Evolutionary conservation across 2,113 vertebrate species (phyloP).

Genomic region (Dendropsophus ebraccatus): DNA sequence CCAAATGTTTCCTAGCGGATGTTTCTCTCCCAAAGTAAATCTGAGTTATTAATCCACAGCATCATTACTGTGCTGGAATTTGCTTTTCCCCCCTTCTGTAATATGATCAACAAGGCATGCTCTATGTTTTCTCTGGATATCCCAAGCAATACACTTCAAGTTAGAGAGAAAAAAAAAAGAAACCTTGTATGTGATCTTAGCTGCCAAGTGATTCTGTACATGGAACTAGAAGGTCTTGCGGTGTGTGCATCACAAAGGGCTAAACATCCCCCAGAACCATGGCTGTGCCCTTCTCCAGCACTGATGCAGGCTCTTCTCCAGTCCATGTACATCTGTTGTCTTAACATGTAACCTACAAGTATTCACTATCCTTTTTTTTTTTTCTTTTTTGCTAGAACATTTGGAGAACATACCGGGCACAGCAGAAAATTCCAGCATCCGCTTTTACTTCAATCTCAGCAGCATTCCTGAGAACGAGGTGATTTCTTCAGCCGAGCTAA

Average conservation of each 20-base stretch:
- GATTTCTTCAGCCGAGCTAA: conserved; percentile 92
- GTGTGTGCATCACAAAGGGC: conserved; percentile 1
- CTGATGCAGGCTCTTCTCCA: not conserved
- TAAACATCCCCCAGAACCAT: not conserved
- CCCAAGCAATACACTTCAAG: conserved; percentile 66
- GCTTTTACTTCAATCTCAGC: conserved; percentile 96
- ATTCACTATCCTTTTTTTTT: conserved; percentile 33
- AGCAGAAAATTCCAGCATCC: conserved; percentile 73
- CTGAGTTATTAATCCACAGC: conserved; percentile 79
- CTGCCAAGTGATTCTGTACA: conserved; percentile 51
- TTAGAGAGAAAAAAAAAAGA: conserved; percentile 52
- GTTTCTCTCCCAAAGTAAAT: conserved; percentile 82
- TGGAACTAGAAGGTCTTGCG: conserved; percentile 26
- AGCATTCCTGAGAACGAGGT: conserved; percentile 93
- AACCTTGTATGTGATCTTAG: conserved; percentile 38
- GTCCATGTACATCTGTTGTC: not conserved
- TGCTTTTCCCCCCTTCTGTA: conserved; percentile 65
- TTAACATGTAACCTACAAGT: not conserved
- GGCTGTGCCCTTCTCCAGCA: not conserved
- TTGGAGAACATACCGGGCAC: conserved; percentile 84
- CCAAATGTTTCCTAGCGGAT: conserved; percentile 82
- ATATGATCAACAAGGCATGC: conserved; percentile 76
- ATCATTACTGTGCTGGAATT: conserved; percentile 77
- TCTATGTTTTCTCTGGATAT: conserved; percentile 69
- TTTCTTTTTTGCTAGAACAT: conserved; percentile 79